Conservation (phyloP, 2,888 invertebrate genomes). For the Aquatica leii region DNA sequence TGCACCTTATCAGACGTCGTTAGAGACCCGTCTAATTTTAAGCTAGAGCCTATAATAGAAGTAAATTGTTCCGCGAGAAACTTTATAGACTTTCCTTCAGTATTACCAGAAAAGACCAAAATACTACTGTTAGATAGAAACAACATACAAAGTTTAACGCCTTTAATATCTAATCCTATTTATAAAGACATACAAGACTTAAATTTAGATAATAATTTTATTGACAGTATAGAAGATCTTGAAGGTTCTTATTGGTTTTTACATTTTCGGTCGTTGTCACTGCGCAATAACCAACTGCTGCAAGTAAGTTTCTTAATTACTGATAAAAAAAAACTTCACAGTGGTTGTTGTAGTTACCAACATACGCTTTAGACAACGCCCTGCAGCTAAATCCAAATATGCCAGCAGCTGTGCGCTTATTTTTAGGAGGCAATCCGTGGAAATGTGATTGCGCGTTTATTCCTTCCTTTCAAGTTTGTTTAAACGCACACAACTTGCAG, state of each 20-base stretch:
- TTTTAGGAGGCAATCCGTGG: slow-evolving; percentile 82
- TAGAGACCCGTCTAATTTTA: slow-evolving; percentile 57
- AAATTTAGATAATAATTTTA: slow-evolving; percentile 78
- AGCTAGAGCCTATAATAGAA: slow-evolving; percentile 67
- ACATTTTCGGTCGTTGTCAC: slow-evolving; percentile 78
- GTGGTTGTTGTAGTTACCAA: slow-evolving; percentile 75
- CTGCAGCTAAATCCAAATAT: slow-evolving; percentile 78
- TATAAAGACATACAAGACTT: slow-evolving; percentile 77
- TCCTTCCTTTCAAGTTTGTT: slow-evolving; percentile 62
- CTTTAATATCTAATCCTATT: slow-evolving; percentile 70
- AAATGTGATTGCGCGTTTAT: slow-evolving; percentile 83
- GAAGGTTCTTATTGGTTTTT: slow-evolving; percentile 83
- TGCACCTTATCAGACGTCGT: slow-evolving; percentile 73
- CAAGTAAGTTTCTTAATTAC: slow-evolving; percentile 64
- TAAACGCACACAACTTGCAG: background rate
- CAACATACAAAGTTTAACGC: slow-evolving; percentile 67
- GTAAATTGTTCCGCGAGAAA: slow-evolving; percentile 71
- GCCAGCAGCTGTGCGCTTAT: slow-evolving; percentile 73
- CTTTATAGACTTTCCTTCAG: slow-evolving; percentile 67
- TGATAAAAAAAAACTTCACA: too few relatives aligned
- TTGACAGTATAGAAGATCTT: slow-evolving; percentile 71
- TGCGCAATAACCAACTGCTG: slow-evolving; percentile 75
- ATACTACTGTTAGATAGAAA: slow-evolving; percentile 73
- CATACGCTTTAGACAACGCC: slow-evolving; percentile 82
- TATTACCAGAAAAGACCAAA: slow-evolving; percentile 72